Evolutionary conservation across 2,888 invertebrate species (phyloP), one percentile per base, ranked within the genome.

Genomic region (Agriopis aurantiaria): DNA sequence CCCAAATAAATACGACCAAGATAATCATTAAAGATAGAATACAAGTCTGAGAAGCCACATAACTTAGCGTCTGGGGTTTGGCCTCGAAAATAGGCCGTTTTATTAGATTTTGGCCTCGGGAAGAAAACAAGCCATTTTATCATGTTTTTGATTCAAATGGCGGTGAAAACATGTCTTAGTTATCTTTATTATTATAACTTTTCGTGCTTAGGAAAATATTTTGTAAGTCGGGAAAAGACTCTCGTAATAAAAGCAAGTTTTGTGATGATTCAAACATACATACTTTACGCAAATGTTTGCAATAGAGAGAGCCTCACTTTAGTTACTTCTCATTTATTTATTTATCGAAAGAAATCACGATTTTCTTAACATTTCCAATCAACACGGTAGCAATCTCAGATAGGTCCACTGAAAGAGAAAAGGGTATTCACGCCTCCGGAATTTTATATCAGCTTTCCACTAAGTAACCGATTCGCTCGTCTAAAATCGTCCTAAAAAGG

Each of bases 401-500:
- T 23, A 23, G 45, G 46, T 58, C 33, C 52, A 57, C 43, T 33
- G 52, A 68, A 63, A 69, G 51, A 65, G 58, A 64, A 60, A 60
- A 70, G 60, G 66, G 63, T 60, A 55, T 63, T 60, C 48, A 71
- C 71, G 71, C 64, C 46, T 57, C n/a, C 49, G 57, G 67, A 66
- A 63, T 69, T 72, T 68, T 65, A 57, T 69, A 72, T 68, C 68
- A 63, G 65, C 55, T 60, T 66, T 56, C 65, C 59, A 56, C 53
- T 68, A 65, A 70, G 65, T 68, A 70, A 68, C 72, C 62, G 60
- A 74, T 66, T 70, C 71, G 71, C 46, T 64, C 64, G 60, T 68
- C 69, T 65, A 67, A 71, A 75, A 73, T 68, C 71, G 67, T 73
- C 69, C 71, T 71, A 68, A 73, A 72, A 75, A 72, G 70, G 71